Conservation (phyloP, 2,888 invertebrate species). For the Tillus elongatus region DNA sequence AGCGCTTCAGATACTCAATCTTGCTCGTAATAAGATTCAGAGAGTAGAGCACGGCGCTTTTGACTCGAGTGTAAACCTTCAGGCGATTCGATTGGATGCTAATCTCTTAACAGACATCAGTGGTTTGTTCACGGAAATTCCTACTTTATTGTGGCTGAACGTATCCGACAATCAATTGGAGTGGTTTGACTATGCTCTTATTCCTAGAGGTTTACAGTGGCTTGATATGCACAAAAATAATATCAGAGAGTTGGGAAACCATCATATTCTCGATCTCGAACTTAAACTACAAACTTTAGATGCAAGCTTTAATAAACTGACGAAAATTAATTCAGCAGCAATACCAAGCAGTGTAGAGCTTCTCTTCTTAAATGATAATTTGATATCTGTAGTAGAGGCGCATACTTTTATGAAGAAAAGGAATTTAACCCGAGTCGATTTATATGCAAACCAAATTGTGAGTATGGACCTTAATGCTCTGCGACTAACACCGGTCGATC, state of each 20-base stretch:
- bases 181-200: slow-evolving; percentile 79
- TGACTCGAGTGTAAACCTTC: slow-evolving; percentile 66
- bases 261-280: slow-evolving; percentile 59
- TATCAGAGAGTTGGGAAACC: slow-evolving; percentile 68
- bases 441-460: slow-evolving; percentile 86
- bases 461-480: slow-evolving; percentile 84
- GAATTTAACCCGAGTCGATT: slow-evolving; percentile 82
- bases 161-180: slow-evolving; percentile 83
- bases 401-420: slow-evolving; percentile 83
- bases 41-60: slow-evolving; percentile 74
- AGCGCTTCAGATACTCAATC: slow-evolving; percentile 74
- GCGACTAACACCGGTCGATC: slow-evolving; percentile 69
- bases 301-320: slow-evolving; percentile 82
- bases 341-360: slow-evolving; percentile 79
- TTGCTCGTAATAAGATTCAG: slow-evolving; percentile 76
- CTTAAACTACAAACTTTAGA: slow-evolving; percentile 75
- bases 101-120: slow-evolving; percentile 76
- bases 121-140: slow-evolving; percentile 74
- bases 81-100: slow-evolving; percentile 78
- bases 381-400: slow-evolving; percentile 74
- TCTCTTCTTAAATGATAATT: slow-evolving; percentile 81
- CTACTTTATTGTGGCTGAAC: slow-evolving; percentile 79
- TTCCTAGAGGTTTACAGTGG: slow-evolving; percentile 77
- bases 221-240: slow-evolving; percentile 83
- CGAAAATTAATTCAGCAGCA: slow-evolving; percentile 62